phyloP scores from a whole-genome alignment of 2,113 vertebrate genomes.

The Tringa solitaria region DNA sequence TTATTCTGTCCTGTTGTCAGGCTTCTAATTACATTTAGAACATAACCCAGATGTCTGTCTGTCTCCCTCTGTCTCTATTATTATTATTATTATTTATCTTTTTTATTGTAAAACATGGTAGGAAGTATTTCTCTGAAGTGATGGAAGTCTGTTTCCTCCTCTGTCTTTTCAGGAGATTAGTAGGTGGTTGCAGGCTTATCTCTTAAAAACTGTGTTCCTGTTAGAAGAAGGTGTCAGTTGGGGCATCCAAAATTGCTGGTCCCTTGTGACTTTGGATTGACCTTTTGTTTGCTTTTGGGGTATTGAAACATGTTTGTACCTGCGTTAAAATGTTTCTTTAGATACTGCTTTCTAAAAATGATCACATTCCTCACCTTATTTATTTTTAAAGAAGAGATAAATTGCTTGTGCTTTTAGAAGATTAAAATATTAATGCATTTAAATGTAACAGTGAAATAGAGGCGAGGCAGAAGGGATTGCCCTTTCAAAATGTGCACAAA shows the following conservation, averaged over 20 bases:
- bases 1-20: conserved; percentile 66
- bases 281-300: neutral
- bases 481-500: neutral
- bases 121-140: neutral
- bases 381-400: conserved; percentile 56
- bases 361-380: neutral
- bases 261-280: neutral
- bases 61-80: conserved; percentile 18
- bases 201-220: neutral
- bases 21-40: conserved; percentile 64
- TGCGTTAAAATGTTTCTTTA: neutral
- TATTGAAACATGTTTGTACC: neutral
- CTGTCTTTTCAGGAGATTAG: neutral
- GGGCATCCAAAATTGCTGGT: neutral
- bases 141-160: neutral
- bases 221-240: neutral
- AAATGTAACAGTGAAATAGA: neutral
- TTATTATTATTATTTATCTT: neutral
- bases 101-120: neutral
- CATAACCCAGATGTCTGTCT: conserved; percentile 66
- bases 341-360: neutral
- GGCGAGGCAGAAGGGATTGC: neutral
- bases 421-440: conserved; percentile 56
- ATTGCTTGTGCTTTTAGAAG: conserved; percentile 34
- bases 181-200: neutral